phyloP scores from a whole-genome alignment of 2,888 invertebrate species.

The Achlya flavicornis region DNA sequence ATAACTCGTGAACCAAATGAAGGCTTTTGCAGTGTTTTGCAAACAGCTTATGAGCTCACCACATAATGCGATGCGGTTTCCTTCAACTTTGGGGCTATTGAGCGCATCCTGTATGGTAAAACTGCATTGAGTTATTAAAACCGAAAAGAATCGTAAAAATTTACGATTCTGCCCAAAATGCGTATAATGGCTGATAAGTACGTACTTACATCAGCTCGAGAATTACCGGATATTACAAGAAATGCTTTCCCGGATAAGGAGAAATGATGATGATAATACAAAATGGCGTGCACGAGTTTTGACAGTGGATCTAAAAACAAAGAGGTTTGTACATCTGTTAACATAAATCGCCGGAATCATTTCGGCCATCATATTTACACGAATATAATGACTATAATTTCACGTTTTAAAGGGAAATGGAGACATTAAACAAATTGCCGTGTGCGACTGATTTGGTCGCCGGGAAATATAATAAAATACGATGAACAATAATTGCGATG shows the following conservation, averaged over 20 bases:
- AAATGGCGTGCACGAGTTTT: constrained; percentile 1
- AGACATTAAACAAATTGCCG: constrained; percentile 33
- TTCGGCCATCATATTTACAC: constrained; percentile 27
- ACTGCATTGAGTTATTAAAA: not conserved
- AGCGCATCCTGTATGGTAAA: constrained; percentile 2
- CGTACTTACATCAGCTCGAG: not conserved
- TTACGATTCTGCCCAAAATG: constrained; percentile 14
- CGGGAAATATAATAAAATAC: constrained; percentile 11
- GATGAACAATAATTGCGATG: not conserved
- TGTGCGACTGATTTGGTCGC: constrained; percentile 9
- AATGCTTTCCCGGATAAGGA: not conserved
- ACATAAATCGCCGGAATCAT: constrained; percentile 14
- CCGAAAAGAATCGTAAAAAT: constrained; percentile 13
- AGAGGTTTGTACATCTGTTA: constrained; percentile 14
- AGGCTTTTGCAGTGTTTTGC: no score
- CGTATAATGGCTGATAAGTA: not conserved
- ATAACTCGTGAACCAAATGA: no score
- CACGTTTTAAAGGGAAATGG: constrained; percentile 27
- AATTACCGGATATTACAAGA: not conserved
- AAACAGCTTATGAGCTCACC: not conserved
- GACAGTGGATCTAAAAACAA: constrained; percentile 10
- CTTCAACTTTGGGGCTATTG: not conserved
- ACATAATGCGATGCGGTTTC: not conserved
- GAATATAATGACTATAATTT: constrained; percentile 30
- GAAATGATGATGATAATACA: constrained; percentile 3